These are phyloP conservation scores for Leptopilina drosophilae DNA, from an alignment of 2,888 invertebrate species.

Conservation along the genomic window DNA sequence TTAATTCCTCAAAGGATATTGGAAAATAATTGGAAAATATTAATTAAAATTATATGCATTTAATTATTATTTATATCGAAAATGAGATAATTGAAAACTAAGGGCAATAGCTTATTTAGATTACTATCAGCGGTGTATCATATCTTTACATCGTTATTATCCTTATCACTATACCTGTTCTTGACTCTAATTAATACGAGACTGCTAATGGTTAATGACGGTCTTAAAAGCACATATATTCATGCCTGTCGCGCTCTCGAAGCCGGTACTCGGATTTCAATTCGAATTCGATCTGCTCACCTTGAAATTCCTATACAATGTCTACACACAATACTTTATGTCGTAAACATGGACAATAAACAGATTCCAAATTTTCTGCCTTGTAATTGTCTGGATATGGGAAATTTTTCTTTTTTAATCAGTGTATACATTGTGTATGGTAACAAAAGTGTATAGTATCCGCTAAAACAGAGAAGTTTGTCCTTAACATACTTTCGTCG, in stretches of 20 bases:
- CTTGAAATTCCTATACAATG: conserved; percentile 22
- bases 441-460: no score
- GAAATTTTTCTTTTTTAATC: neutral
- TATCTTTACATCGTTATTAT: neutral
- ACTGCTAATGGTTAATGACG: conserved; percentile 28
- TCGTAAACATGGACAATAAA: neutral
- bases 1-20: no score
- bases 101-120: neutral
- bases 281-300: conserved; percentile 13
- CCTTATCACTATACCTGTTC: conserved; percentile 24
- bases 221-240: conserved; percentile 33
- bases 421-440: no score
- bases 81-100: neutral
- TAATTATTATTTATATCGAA: neutral
- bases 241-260: conserved; percentile 9
- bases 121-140: neutral
- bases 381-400: neutral
- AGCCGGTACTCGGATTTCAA: conserved; percentile 19
- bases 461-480: neutral
- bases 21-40: no score
- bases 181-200: conserved; percentile 18
- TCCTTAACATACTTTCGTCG: neutral
- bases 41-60: neutral
- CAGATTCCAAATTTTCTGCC: conserved; percentile 2
- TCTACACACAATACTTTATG: neutral